Evolutionary conservation across 2,113 vertebrate genomes (phyloP).

Genomic region (Copsychus sechellarum): DNA sequence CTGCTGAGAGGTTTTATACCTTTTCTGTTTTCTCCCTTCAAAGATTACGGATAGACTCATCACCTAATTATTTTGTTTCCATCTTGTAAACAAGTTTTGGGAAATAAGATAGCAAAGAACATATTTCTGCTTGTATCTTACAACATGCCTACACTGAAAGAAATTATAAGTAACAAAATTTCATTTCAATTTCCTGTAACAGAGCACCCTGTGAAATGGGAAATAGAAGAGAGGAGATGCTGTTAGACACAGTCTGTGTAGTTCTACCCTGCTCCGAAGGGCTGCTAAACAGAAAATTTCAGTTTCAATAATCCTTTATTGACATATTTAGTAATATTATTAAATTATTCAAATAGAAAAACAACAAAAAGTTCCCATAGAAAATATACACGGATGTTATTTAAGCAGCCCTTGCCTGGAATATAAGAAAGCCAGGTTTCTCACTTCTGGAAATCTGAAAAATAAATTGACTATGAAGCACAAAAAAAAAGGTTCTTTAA

Average conservation of each 20-base stretch:
- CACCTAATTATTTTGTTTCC: slow-evolving; percentile 29
- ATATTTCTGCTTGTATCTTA: neutral
- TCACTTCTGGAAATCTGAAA: neutral
- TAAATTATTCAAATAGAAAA: neutral
- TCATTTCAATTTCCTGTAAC: neutral
- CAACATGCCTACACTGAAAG: neutral
- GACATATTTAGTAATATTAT: neutral
- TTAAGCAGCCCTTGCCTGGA: neutral
- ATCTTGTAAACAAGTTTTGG: neutral
- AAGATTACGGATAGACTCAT: neutral
- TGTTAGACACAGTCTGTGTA: neutral
- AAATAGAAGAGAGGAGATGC: neutral
- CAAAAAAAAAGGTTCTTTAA: neutral
- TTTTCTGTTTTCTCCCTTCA: neutral
- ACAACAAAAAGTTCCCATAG: neutral
- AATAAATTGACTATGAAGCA: neutral
- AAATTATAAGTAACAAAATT: neutral
- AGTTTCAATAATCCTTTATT: neutral
- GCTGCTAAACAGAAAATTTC: neutral
- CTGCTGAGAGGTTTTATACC: neutral
- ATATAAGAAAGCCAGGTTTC: neutral
- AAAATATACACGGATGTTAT: neutral
- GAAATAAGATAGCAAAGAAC: neutral
- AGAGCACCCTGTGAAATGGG: neutral
- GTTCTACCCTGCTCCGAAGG: neutral